Evolutionary conservation across 2,797 vertebrate species (phyloP).

Genomic region (Calcarius lapponicus): DNA sequence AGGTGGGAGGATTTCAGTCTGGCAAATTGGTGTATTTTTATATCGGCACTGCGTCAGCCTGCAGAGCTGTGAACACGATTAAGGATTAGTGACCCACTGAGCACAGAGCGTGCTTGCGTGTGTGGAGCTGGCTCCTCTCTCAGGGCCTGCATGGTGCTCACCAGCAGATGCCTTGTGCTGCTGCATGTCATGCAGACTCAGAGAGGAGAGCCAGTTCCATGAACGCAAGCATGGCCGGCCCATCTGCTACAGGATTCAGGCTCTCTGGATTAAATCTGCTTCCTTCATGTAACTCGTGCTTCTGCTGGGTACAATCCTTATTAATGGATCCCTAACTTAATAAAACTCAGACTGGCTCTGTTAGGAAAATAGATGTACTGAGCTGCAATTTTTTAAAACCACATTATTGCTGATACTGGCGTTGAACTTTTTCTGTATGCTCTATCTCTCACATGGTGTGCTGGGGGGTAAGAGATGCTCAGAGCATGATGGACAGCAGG

Average conservation of each 20-base stretch:
- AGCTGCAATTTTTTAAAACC: not conserved
- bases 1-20: constrained; percentile 18
- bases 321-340: not conserved
- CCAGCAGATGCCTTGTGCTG: not conserved
- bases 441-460: not conserved
- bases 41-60: not conserved
- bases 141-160: not conserved
- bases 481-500: not conserved
- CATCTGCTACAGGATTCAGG: constrained; percentile 4
- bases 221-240: not conserved
- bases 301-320: not conserved
- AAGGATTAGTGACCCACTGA: not conserved
- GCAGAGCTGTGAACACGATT: not conserved
- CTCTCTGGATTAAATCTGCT: not conserved
- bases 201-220: not conserved
- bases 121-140: not conserved
- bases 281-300: not conserved
- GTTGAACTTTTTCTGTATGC: not conserved
- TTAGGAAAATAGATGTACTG: not conserved
- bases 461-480: not conserved
- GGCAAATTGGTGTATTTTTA: not conserved
- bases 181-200: not conserved
- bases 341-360: not conserved
- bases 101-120: not conserved
- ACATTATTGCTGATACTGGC: not conserved